phyloP scores from a whole-genome alignment of 2,797 vertebrate genomes.

The Leptatherina wallacei region DNA sequence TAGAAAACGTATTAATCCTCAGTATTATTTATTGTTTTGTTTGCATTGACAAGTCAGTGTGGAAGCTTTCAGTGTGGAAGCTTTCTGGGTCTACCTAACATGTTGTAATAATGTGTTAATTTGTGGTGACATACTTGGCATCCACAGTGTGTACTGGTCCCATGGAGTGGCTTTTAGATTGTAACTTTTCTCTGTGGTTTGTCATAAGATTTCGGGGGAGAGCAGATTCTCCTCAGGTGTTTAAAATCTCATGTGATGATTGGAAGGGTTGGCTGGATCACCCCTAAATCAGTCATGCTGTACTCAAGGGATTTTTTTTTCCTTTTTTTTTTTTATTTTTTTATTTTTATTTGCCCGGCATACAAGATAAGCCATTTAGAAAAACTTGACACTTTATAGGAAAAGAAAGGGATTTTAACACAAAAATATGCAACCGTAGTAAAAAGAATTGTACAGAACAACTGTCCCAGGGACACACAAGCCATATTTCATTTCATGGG shows the following conservation, averaged over 20 bases:
- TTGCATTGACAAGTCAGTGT: conserved; percentile 64
- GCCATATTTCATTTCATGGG: conserved; percentile 78
- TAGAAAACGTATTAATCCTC: conserved; percentile 72
- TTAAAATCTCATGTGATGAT: conserved; percentile 31
- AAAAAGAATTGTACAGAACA: conserved; percentile 8
- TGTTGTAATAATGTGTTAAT: conserved; percentile 58
- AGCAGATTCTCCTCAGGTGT: conserved; percentile 23
- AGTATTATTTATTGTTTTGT: conserved; percentile 73
- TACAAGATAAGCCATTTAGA: conserved; percentile 56
- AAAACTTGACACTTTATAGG: conserved; percentile 55
- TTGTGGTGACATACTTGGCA: conserved; percentile 37
- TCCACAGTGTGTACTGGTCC: conserved; percentile 65
- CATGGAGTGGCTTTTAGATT: conserved; percentile 61
- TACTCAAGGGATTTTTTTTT: conserved; percentile 9
- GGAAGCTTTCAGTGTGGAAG: conserved; percentile 46
- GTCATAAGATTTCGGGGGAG: conserved; percentile 19
- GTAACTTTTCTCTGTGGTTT: conserved; percentile 37
- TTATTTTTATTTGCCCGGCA: conserved; percentile 1
- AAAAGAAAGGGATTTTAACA: conserved; percentile 57
- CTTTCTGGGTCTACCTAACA: conserved; percentile 42
- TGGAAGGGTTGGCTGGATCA: conserved; percentile 71
- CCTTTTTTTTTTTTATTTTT: conserved; percentile 5
- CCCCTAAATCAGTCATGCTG: conserved; percentile 34
- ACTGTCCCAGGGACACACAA: conserved; percentile 59
- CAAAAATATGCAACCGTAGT: conserved; percentile 68